These are phyloP conservation scores for Phoebastria nigripes DNA, from an alignment of 2,797 vertebrate species.

Conservation along the genomic window DNA sequence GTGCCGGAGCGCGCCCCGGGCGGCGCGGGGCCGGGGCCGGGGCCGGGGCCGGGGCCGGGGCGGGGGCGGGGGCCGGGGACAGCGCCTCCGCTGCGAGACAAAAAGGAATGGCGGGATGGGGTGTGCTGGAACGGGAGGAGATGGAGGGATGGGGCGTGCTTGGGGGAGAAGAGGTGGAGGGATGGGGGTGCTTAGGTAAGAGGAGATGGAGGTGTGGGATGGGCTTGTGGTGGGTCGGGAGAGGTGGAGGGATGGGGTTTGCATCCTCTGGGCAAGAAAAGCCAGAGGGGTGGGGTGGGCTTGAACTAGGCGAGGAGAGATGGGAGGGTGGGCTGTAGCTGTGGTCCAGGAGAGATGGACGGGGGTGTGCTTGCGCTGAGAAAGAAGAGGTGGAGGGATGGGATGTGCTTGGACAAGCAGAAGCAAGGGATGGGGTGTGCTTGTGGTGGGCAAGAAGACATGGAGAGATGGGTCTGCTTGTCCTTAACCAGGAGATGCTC, in stretches of 20 bases:
- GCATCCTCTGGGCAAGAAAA: no score
- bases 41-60: background rate
- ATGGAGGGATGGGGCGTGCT: no score
- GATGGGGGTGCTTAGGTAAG: background rate
- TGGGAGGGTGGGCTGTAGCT: no score
- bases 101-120: background rate
- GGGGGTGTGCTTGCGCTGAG: background rate
- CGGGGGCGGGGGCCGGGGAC: background rate
- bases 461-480: background rate
- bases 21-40: background rate
- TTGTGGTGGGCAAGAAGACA: background rate
- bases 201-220: background rate
- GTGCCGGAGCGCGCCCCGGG: background rate
- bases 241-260: background rate
- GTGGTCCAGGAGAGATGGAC: background rate
- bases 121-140: background rate
- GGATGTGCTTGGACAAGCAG: background rate
- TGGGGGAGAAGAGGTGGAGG: no score
- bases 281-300: fast-evolving
- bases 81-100: background rate
- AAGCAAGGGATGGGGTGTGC: background rate
- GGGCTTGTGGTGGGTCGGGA: background rate
- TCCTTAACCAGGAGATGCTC: background rate
- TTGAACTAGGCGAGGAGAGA: background rate
- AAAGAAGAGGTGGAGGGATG: background rate